phyloP scores from a whole-genome alignment of 1,140 invertebrate species.

The Drosophila gunungcola region DNA sequence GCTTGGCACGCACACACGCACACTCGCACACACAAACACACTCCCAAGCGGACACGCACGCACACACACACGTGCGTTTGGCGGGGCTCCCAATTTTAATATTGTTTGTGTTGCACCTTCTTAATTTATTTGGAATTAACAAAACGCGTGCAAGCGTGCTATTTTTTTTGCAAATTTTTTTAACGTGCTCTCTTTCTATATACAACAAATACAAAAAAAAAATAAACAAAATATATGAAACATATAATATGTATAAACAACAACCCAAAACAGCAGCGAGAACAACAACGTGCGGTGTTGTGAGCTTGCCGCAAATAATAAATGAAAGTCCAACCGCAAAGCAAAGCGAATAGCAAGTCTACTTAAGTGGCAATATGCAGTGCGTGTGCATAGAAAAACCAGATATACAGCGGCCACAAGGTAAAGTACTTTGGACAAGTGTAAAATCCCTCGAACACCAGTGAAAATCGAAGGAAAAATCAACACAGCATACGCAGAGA shows the following conservation, averaged over 20 bases:
- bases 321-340: conserved; percentile 35
- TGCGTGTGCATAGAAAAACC: conserved; percentile 54
- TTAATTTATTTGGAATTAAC: conserved; percentile 4
- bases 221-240: conserved; percentile 3
- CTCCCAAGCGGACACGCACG: conserved; percentile 6
- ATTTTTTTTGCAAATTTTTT: conserved; percentile 64
- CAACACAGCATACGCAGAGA: conserved; percentile 21
- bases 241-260: background rate
- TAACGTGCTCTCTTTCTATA: conserved; percentile 56
- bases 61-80: conserved; percentile 17
- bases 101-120: conserved; percentile 15
- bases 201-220: conserved; percentile 29
- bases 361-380: conserved; percentile 46
- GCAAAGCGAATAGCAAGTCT: conserved; percentile 36
- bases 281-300: conserved; percentile 72
- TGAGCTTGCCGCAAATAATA: conserved; percentile 54
- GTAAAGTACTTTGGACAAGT: conserved; percentile 65
- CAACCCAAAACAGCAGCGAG: conserved; percentile 30
- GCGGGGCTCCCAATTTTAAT: conserved; percentile 4
- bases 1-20: conserved; percentile 27
- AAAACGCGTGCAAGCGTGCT: conserved; percentile 20
- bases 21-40: conserved; percentile 15
- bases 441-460: conserved; percentile 17
- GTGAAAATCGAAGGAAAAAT: conserved; percentile 27
- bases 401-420: conserved; percentile 34